Base-by-base conservation (phyloP, 2,113 vertebrate genomes). In the Poecilia latipinna region DNA sequence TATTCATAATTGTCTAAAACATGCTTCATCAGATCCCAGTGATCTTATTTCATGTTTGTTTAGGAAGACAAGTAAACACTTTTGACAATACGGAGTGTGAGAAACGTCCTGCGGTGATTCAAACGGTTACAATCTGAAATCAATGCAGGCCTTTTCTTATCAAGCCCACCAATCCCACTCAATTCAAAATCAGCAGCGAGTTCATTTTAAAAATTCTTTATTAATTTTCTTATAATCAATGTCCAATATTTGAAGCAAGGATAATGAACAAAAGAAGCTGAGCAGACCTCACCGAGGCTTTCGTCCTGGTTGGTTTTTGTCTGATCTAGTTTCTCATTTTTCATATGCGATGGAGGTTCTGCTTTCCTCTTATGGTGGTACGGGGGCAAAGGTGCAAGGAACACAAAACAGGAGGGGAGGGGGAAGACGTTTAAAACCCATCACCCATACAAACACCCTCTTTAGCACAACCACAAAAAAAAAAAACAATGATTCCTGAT, bases 201-300 rank as follows among this genome's bases (percentile, higher is more conserved):
- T 0, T 63, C 75, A 83, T 88, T 89, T 92, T 87, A 92, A 91
- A 89, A 90, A 89, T 67, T 93, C 84, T 93, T 92, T 93, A 93
- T 93, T 93, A 83, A 82, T 89, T 93, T 91, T 88, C 85, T 93
- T 87, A 89, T 93, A 92, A 91, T 92, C 91, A 92, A 90, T 84
- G 88, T 90, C 91, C 90, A 88, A 93, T 92, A 91, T 79, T 91
- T 91, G 86, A 93, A 95, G 91, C 92, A 93, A 90, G 86, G 91
- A 90, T 88, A 92, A 86, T 84, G 80, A 92, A 91, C 78, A 89
- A 86, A 86, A 91, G 86, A 85, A 81, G 88, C 78, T 73, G 86
- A 85, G 88, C 86, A 87, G 77, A 88, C 83, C 85, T 88, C 88
- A 70, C 83, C 80, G 75, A 91, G 84, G 65, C 61, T 68, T 72